A percentile compares a stretch with the other conserved stretches of the same genome.
Conservation (phyloP, 2,113 vertebrate species). For the Orcinus orca region DNA sequence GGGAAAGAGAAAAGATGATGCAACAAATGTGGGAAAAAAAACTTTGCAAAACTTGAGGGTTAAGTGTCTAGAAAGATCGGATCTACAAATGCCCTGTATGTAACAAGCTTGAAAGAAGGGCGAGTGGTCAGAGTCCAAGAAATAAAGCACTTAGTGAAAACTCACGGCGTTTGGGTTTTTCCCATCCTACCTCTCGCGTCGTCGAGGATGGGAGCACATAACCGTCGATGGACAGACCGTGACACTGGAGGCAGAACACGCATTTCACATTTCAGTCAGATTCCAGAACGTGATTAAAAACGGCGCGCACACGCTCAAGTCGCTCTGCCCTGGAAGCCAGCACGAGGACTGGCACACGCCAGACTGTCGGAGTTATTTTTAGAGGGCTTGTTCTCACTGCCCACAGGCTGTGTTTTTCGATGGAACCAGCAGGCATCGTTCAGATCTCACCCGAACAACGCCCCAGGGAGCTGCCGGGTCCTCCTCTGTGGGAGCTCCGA, state of each 20-base stretch:
- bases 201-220: constrained; percentile 97
- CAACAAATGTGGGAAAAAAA: not conserved
- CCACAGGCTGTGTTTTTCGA: constrained; percentile 65
- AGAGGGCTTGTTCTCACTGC: constrained; percentile 66
- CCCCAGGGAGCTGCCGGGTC: constrained; percentile 40
- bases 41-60: not conserved
- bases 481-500: not conserved
- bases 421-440: constrained; percentile 56
- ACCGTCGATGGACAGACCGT: constrained; percentile 96
- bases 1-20: not conserved
- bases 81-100: not conserved
- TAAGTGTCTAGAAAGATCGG: not conserved
- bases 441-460: not conserved
- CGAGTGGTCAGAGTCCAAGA: not conserved
- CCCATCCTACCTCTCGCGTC: constrained; percentile 90
- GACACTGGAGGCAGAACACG: constrained; percentile 86
- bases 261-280: constrained; percentile 36
- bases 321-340: constrained; percentile 47
- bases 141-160: not conserved
- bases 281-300: not conserved
- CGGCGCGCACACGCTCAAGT: not conserved
- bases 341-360: constrained; percentile 16
- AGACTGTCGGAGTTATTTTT: constrained; percentile 72
- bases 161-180: not conserved
- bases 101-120: not conserved